Evolutionary conservation across 2,888 invertebrate species (phyloP).

Genomic region (Napeogenes inachia): DNA sequence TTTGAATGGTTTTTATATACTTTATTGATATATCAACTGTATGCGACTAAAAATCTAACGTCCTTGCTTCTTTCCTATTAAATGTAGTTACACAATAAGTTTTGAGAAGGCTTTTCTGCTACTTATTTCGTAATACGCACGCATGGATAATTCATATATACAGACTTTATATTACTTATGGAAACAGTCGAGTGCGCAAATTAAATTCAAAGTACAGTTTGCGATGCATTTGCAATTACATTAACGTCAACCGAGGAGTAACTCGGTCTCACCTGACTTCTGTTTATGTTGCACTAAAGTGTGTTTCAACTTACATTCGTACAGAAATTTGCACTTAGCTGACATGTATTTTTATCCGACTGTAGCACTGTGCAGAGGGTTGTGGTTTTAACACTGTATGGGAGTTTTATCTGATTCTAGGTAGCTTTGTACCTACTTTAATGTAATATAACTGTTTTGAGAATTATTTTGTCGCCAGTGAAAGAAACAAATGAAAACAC

Average conservation of each 20-base stretch:
- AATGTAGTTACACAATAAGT: background rate
- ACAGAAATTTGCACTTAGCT: constrained; percentile 20
- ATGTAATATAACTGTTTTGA: background rate
- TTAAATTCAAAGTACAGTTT: constrained; percentile 26
- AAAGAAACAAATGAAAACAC: no score
- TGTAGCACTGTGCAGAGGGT: background rate
- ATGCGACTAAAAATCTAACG: no score
- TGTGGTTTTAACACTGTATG: background rate
- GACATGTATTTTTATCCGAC: constrained; percentile 12
- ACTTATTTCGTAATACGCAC: no score
- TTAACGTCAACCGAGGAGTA: constrained; percentile 23
- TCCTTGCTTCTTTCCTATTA: no score
- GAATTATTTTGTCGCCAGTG: background rate
- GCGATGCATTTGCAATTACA: constrained; percentile 30
- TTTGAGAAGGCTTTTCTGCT: background rate
- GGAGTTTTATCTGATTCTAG: background rate
- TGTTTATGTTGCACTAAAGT: constrained; percentile 17
- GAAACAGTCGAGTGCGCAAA: constrained; percentile 13
- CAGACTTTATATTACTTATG: constrained; percentile 9
- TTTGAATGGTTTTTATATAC: constrained; percentile 1
- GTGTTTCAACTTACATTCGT: constrained; percentile 6
- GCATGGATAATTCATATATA: background rate
- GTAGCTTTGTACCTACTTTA: background rate
- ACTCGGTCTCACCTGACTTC: constrained; percentile 16
- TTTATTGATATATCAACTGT: background rate